Evolutionary conservation across 2,113 vertebrate species (phyloP), one percentile per base, ranked within the genome.

Genomic region (Hypomesus transpacificus): DNA sequence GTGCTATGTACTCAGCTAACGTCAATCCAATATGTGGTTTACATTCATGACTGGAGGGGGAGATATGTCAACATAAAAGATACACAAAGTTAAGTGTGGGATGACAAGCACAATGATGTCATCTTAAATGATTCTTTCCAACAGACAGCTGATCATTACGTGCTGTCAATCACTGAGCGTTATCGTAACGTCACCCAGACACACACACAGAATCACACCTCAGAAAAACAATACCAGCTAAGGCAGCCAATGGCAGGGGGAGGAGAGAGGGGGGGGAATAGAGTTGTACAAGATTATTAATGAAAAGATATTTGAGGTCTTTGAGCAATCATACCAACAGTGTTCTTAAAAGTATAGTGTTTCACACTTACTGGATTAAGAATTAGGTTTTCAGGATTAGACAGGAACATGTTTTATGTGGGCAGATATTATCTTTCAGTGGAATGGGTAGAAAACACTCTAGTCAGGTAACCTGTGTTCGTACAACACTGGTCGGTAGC

Each of bases 351-450:
- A 68, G 60, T 56, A 51, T 66, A 22, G 59, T 21, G 63, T 71
- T 67, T 58, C 73, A 71, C 24, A 69, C 31, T 71, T 52, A 60
- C 68, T 46, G 39, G 73, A 66, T 71, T 75, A 68, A 62, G 60
- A 62, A 71, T 78, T 34, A 69, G n/a, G 68, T 70, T 75, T 52
- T 53, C 39, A 59, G 17, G 14, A 52, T 20, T 46, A 51, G 63
- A 59, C 67, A 74, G 63, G 63, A 70, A 50, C 50, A 57, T 52
- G 57, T 56, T 59, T 50, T 56, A 20, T 28, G 60, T 16, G 67
- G 28, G 28, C 46, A 69, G 54, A 66, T 52, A 72, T 77, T 60
- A 51, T 70, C 39, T 74, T 66, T 31, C 71, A 50, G 54, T 24
- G 14, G 34, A 52, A 52, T 63, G 46, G 52, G 62, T 74, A 61